A percentile compares a stretch with the other conserved stretches of the same genome.
phyloP scores from a whole-genome alignment of 2,888 invertebrate species.

The Microctonus aethiopoides region DNA sequence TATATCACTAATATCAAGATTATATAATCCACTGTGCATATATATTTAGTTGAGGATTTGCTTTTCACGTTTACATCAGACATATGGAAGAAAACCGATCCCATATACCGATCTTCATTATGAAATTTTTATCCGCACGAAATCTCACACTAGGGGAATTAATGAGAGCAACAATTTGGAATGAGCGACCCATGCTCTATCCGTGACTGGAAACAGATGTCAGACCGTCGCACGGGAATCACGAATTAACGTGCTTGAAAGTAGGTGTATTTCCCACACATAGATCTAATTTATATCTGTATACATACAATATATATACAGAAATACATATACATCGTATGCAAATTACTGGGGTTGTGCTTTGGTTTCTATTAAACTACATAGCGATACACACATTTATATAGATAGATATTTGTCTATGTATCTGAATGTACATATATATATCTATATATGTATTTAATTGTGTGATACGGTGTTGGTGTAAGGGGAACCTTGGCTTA shows the following conservation, averaged over 20 bases:
- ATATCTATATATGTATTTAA: no score
- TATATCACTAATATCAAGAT: no score
- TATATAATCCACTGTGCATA: no score
- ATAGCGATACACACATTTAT: no score
- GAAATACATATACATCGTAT: constrained; percentile 29
- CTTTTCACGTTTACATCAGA: not conserved
- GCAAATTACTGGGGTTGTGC: constrained; percentile 33
- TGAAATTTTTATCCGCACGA: constrained; percentile 20
- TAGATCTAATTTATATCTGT: not conserved
- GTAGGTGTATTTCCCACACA: not conserved
- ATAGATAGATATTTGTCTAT: no score
- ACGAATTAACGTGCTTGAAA: constrained; percentile 31
- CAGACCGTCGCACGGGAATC: constrained; percentile 22
- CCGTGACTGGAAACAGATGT: constrained; percentile 35
- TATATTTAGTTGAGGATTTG: not conserved
- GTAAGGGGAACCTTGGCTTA: constrained; percentile 10
- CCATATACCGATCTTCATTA: constrained; percentile 13
- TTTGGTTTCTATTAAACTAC: not conserved
- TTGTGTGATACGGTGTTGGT: no score
- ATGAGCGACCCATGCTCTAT: constrained; percentile 8
- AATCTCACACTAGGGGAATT: constrained; percentile 16
- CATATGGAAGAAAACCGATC: not conserved
- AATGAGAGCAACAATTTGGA: constrained; percentile 22
- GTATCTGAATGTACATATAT: constrained; percentile 10
- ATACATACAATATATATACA: no score